Evolutionary conservation across 2,888 invertebrate species (phyloP).

Genomic region (Hipparchia semele): DNA sequence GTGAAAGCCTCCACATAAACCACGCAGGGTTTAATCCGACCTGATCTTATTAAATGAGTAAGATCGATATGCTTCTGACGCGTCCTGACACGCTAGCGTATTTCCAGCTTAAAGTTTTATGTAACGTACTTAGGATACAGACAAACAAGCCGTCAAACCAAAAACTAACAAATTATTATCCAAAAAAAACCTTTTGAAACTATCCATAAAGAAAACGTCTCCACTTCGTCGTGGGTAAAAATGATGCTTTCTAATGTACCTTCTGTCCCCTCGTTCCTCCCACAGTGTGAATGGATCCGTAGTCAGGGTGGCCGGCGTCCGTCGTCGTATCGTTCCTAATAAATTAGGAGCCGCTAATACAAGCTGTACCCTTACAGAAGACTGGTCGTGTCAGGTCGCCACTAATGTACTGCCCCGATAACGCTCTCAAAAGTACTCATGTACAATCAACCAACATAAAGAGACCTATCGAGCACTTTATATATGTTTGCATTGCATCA

Average conservation of each 20-base stretch:
- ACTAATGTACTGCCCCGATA: conserved; percentile 80
- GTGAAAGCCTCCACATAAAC: too few species aligned
- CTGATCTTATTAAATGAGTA: too few species aligned
- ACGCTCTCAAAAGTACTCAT: conserved; percentile 77
- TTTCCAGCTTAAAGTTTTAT: too few species aligned
- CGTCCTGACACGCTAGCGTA: too few species aligned
- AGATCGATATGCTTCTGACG: too few species aligned
- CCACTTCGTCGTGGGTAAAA: background rate
- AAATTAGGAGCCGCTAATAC: conserved; percentile 82
- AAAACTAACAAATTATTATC: too few species aligned
- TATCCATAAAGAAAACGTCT: too few species aligned
- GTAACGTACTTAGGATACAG: too few species aligned
- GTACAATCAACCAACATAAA: conserved; percentile 54
- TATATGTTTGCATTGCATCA: conserved; percentile 39
- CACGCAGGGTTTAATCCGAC: too few species aligned
- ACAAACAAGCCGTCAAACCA: too few species aligned
- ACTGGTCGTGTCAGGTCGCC: conserved; percentile 77
- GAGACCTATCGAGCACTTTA: conserved; percentile 45
- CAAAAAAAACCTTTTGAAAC: too few species aligned
- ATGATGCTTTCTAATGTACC: background rate
- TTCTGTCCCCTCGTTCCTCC: conserved; percentile 54
- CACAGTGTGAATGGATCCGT: conserved; percentile 74
- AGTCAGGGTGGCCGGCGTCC: conserved; percentile 80
- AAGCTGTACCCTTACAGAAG: conserved; percentile 79
- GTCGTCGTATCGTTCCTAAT: conserved; percentile 80